Conservation (phyloP, 37 sponge, comb jelly and placozoan species). For the Crambe crambe region DNA sequence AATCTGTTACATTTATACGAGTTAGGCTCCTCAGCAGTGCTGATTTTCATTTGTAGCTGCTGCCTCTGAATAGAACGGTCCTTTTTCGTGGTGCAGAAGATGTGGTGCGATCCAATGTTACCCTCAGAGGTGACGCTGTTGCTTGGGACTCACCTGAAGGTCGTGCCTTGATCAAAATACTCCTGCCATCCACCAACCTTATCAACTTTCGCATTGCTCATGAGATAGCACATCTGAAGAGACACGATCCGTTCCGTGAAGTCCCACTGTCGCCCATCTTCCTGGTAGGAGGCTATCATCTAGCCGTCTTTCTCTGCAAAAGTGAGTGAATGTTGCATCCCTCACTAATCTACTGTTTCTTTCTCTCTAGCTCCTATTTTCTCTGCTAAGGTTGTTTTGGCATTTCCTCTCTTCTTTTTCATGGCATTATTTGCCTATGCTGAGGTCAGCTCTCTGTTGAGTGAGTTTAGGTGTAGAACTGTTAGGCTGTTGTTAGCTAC, state of each 20-base stretch:
- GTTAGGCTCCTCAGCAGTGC: neutral
- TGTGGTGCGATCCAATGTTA: conserved; percentile 21
- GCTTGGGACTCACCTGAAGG: conserved; percentile 58
- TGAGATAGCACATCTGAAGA: conserved; percentile 62
- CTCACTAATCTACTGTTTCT: neutral
- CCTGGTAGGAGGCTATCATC: conserved; percentile 34
- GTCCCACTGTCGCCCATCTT: conserved; percentile 27
- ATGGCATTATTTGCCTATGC: conserved; percentile 10
- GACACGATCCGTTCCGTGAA: conserved; percentile 14
- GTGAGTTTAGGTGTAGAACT: neutral
- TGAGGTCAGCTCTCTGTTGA: conserved; percentile 5
- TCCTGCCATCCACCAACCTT: conserved; percentile 38
- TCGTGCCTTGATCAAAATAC: neutral
- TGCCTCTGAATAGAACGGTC: conserved; percentile 19
- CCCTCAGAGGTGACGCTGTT: conserved; percentile 27
- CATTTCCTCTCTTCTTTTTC: conserved; percentile 35
- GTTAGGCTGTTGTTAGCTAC: too few species aligned
- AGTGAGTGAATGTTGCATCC: conserved; percentile 18
- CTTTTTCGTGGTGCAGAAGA: conserved; percentile 37
- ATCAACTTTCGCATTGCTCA: conserved; percentile 76
- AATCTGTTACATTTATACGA: too few species aligned
- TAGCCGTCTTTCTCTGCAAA: conserved; percentile 30
- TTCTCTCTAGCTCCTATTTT: neutral
- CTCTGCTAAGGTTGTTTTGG: neutral
- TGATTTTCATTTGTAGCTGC: neutral